Evolutionary conservation across 2,797 vertebrate genomes (phyloP).

Genomic region (Syngnathus rostellatus): DNA sequence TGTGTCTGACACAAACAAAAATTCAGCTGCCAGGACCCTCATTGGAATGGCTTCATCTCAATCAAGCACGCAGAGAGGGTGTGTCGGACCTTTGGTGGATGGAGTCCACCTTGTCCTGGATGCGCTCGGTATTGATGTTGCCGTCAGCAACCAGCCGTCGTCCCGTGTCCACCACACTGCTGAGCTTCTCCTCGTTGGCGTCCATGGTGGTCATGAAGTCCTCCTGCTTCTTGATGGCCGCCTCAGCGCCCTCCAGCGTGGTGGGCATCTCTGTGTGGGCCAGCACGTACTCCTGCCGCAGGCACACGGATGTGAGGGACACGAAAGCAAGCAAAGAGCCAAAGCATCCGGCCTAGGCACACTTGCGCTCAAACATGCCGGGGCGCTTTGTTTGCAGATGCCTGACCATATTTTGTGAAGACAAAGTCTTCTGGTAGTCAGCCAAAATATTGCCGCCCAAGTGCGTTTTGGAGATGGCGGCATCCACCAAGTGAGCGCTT

Average conservation of each 20-base stretch:
- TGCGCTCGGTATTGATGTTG: conserved; percentile 81
- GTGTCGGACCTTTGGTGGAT: conserved; percentile 84
- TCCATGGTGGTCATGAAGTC: conserved; percentile 99
- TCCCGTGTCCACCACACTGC: conserved; percentile 84
- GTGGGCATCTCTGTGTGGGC: conserved; percentile 96
- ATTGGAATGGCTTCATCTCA: too few species aligned
- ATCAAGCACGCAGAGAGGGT: neutral
- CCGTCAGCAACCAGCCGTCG: conserved; percentile 87
- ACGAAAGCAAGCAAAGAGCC: too few species aligned
- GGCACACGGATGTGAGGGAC: neutral
- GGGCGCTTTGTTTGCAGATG: too few species aligned
- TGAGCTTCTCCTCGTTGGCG: conserved; percentile 96
- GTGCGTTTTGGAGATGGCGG: too few species aligned
- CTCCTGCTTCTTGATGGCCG: conserved; percentile 95
- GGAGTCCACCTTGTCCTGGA: conserved; percentile 89
- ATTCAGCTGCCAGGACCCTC: too few species aligned
- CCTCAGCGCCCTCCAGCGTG: conserved; percentile 91
- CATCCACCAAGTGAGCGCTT: too few species aligned
- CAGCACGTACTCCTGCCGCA: conserved; percentile 87
- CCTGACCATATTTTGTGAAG: too few species aligned
- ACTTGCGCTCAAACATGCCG: too few species aligned
- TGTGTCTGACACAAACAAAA: conserved; percentile 44
- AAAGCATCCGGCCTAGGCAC: too few species aligned
- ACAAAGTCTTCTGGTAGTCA: too few species aligned
- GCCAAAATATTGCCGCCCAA: too few species aligned